Evolutionary conservation across 2,113 vertebrate genomes (phyloP).

Genomic region (Psettodes erumei): DNA sequence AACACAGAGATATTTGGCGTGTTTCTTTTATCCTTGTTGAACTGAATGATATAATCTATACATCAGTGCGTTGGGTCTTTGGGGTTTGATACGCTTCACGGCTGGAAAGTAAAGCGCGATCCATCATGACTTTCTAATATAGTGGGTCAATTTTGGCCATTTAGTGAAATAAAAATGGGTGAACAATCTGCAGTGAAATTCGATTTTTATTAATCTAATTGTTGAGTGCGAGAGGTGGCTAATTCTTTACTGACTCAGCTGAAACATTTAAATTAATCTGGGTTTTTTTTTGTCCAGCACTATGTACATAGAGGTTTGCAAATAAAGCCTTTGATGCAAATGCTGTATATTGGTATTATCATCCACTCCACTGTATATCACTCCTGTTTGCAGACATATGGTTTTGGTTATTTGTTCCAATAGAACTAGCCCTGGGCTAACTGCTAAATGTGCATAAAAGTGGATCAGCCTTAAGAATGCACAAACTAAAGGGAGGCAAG

Average conservation of each 20-base stretch:
- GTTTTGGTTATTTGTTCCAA: neutral
- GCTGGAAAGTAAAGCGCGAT: neutral
- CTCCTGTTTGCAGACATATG: neutral
- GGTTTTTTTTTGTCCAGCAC: no score
- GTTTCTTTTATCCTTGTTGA: neutral
- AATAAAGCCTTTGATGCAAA: slow-evolving; percentile 2
- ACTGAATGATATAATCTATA: neutral
- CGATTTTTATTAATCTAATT: neutral
- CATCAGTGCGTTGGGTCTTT: neutral
- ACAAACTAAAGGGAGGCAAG: neutral
- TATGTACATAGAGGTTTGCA: neutral
- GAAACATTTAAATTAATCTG: neutral
- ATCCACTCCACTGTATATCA: neutral
- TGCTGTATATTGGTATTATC: neutral
- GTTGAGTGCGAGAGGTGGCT: neutral
- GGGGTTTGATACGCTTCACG: neutral
- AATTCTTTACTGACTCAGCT: neutral
- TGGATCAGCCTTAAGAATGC: neutral
- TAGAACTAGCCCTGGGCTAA: neutral
- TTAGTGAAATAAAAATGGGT: neutral
- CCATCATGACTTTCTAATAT: neutral
- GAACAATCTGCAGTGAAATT: neutral
- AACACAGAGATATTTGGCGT: neutral
- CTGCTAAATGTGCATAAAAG: neutral
- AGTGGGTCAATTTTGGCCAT: neutral